Base-by-base conservation (phyloP, 2,888 invertebrate genomes). In the Vandiemenella viatica region DNA sequence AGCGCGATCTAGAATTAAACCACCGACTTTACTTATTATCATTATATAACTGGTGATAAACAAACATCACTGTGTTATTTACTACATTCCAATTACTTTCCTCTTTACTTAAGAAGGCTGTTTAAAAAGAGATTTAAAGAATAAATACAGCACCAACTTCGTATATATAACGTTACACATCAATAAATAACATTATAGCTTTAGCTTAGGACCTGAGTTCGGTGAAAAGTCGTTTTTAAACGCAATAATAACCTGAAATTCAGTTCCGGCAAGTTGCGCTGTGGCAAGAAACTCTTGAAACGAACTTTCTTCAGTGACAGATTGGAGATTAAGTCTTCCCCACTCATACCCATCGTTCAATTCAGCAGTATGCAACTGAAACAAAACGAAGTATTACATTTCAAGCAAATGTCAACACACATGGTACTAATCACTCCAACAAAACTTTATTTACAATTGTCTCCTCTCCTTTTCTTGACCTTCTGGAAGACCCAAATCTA, bases 241-340 rank as follows among this genome's bases (percentile, higher is more conserved):
- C 50, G 50, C 17, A 16, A 20, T 15, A 43, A 44, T 42, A 50
- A 65, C 75, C 71, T 58, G 82, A 64, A 96, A 98, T 64, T 97
- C 93, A 0, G 87, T 86, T 37, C 90, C 89, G 0, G 96, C 95
- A 50, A 98, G 68, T 66, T 95, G 86, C 0, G 97, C 97, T 0
- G 90, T 96, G 0, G 90, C 83, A 4, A 98, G 70, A 64, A 98
- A 97, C 61, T 96, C 97, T 69, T 96, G 90, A 52, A 97, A 80
- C 0, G 91, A 88, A n/a, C 84, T 89, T 64, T 95, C 91, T 58
- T 96, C 95, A 0, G 95, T 96, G 0, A 95, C 86, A 0, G 95
- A 95, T 60, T 85, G 83, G 1, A 92, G 73, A 67, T 93, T 93
- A 1, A 92, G 69, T 7, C 89, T 75, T 32, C 85, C 87, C 90